Base-by-base conservation (phyloP, 2,888 invertebrate species). In the Hedya salicella region DNA sequence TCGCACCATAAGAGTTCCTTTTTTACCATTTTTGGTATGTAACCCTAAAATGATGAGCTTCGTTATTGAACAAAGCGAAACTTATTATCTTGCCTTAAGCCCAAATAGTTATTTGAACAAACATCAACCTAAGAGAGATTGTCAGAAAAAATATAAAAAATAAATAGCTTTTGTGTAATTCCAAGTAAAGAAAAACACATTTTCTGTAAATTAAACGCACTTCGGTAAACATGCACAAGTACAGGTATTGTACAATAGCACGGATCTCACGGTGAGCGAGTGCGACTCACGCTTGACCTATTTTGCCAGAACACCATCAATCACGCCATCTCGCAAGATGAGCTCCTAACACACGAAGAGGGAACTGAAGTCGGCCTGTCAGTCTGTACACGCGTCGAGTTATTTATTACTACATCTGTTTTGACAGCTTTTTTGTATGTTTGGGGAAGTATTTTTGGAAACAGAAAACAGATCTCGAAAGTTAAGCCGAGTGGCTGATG, bases 381-480 rank as follows among this genome's bases (percentile, higher is more conserved):
- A 46, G 17, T 16, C 11, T 21, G 13, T 13, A 19, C 46, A 17
- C 13, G 40, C 30, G 16, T 17, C 36, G 46, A 46, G 52, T 60
- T 44, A 65, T 65, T 60, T 60, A 65, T 65, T 53, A 44, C 59
- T 46, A 46, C 64, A 64, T 44, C 36, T 52, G 65, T 65, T 65
- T 60, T 65, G 65, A 65, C 65, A 53, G 19, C 36, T 36, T 59
- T 65, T 65, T 60, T 59, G 16, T 11, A 13, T 57, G 64, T 53
- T 25, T 17, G 11, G 16, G 14, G 17, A 52, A 19, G 42, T 65
- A 60, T 60, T 65, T 52, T 59, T 16, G 50, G 25, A n/a, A 30
- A 40, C 52, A 65, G 30, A 46, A 53, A 46, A 25, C 59, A 49
- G 64, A 60, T 32, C 21, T 57, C 44, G 44, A 25, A 56, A 42